Base-by-base conservation (phyloP, 2,797 vertebrate species). In the Neosilurus mollespiculum region DNA sequence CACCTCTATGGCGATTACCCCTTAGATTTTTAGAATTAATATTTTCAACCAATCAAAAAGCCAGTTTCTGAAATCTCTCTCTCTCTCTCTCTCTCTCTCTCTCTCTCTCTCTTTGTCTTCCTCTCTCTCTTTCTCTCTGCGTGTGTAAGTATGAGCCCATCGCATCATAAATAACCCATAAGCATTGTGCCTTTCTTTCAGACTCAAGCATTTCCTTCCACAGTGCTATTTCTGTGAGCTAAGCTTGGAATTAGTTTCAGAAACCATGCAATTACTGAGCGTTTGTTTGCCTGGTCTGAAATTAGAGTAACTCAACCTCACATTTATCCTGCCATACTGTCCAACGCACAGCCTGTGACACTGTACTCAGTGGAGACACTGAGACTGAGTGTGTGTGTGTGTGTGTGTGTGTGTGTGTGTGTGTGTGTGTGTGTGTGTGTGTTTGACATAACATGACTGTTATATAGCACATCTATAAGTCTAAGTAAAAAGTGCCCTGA, bases 241-340 rank as follows among this genome's bases (percentile, higher is more conserved):
- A 80, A 67, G 30, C 78, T 88, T 87, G 75, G 82, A 87, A 87
- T 88, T 84, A 86, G 37, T 77, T 81, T 79, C 61, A 78, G 85
- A 85, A 84, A 85, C 81, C 72, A 12, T 88, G 82, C 88, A 91
- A 89, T 91, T 90, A 81, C 84, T 87, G 86, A 71, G 79, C 34
- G 66, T 81, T 83, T 87, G 85, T 88, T 91, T 88, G 77, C 83
- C 70, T 22, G 79, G 64, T 84, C 78, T 84, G 81, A 72, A 80
- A 83, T 83, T 88, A 86, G 82, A 87, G 78, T 85, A 88, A 89
- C 82, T 86, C 87, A 89, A 90, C 87, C 88, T 89, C 88, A 82
- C 86, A 84, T 85, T 84, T 87, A 80, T 81, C 80, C 76, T 84
- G 76, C 83, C 75, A 83, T 86, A 76, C 62, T 83, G 71, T 81